These are phyloP conservation scores for Arremon brunneinucha DNA, from an alignment of 2,797 vertebrate species.

Conservation along the genomic window DNA sequence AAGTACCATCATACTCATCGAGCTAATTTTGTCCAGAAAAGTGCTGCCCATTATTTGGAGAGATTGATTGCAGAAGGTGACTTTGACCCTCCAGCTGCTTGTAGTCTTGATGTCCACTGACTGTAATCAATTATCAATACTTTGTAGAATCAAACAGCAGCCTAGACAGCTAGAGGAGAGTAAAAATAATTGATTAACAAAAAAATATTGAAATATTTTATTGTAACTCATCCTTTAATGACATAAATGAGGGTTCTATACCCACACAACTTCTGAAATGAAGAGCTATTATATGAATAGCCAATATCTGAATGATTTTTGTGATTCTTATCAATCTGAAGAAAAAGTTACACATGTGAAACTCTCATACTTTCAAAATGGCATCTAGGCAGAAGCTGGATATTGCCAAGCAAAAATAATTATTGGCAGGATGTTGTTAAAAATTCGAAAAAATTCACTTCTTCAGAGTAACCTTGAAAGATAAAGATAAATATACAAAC, in stretches of 20 bases:
- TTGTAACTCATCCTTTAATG: neutral
- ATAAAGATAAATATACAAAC: neutral
- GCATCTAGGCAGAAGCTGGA: neutral
- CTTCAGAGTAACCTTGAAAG: neutral
- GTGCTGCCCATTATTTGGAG: neutral
- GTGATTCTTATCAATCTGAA: neutral
- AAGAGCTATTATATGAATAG: neutral
- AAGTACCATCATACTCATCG: neutral
- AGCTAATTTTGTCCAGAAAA: neutral
- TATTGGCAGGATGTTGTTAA: neutral
- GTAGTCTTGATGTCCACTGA: neutral
- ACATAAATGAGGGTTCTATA: neutral
- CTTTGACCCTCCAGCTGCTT: neutral
- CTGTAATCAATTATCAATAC: neutral
- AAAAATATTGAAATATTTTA: neutral
- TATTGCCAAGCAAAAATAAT: neutral
- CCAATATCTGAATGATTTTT: neutral
- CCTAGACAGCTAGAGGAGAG: neutral
- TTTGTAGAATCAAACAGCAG: neutral
- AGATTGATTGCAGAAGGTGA: neutral
- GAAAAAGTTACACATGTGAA: neutral
- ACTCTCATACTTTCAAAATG: neutral
- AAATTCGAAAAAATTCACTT: neutral
- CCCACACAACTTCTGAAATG: neutral
- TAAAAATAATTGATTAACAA: too few relatives aligned